phyloP scores from a whole-genome alignment of 2,888 invertebrate species.

The Tetramorium bicarinatum region DNA sequence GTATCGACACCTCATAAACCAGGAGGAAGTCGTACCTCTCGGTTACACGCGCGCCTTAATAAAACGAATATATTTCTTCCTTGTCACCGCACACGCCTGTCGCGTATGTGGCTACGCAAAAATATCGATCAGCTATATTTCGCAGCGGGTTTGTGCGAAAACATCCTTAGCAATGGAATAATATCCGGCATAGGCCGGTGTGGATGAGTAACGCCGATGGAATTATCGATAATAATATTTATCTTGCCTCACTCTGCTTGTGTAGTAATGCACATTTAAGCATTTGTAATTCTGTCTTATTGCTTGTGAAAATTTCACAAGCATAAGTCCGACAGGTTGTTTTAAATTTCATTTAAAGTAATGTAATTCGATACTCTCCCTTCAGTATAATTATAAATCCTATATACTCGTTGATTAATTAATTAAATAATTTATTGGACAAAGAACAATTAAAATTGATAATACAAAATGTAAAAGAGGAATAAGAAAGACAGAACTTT shows the following conservation, averaged over 20 bases:
- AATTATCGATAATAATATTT: conserved; percentile 30
- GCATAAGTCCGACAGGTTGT: too few species aligned
- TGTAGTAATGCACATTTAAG: neutral
- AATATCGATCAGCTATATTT: conserved; percentile 67
- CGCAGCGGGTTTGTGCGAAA: conserved; percentile 24
- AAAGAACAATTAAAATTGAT: neutral
- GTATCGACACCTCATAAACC: conserved; percentile 77
- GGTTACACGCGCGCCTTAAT: conserved; percentile 68
- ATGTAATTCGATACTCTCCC: neutral
- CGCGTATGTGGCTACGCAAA: conserved; percentile 55
- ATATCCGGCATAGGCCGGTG: conserved; percentile 6
- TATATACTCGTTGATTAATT: neutral
- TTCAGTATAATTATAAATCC: neutral
- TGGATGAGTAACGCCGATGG: neutral
- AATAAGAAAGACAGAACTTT: neutral
- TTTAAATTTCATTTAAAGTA: neutral
- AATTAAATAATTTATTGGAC: neutral
- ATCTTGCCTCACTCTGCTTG: neutral
- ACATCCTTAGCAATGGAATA: conserved; percentile 26
- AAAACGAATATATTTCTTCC: conserved; percentile 70
- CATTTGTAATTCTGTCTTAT: neutral
- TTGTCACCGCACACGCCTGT: conserved; percentile 56
- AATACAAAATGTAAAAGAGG: neutral
- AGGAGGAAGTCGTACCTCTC: conserved; percentile 74
- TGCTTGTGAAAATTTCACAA: neutral